phyloP scores from a whole-genome alignment of 2,113 vertebrate genomes.

The Labrus mixtus region DNA sequence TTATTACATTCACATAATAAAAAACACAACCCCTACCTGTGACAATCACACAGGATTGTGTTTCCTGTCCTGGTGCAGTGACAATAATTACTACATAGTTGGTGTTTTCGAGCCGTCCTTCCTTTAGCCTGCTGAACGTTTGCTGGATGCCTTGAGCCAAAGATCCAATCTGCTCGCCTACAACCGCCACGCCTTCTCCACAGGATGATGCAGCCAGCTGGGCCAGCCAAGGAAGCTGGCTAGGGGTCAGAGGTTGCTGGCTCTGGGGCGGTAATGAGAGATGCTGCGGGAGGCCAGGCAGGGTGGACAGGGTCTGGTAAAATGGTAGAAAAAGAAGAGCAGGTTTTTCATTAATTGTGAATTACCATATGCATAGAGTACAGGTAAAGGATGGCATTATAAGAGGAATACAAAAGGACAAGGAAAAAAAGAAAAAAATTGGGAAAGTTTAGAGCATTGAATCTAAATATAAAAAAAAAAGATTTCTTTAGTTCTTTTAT shows the following conservation, averaged over 20 bases:
- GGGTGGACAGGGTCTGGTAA: slow-evolving; percentile 74
- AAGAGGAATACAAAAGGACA: too few relatives aligned
- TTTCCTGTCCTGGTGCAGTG: slow-evolving; percentile 85
- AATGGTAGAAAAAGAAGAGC: neutral
- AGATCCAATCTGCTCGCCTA: slow-evolving; percentile 88
- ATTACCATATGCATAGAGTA: too few relatives aligned
- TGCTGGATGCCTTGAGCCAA: slow-evolving; percentile 92
- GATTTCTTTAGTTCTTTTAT: too few relatives aligned
- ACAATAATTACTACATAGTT: slow-evolving; percentile 96
- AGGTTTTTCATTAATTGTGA: too few relatives aligned
- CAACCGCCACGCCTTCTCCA: slow-evolving; percentile 90
- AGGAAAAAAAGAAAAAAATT: too few relatives aligned
- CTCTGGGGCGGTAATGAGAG: slow-evolving; percentile 74
- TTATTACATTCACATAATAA: neutral
- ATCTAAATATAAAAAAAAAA: too few relatives aligned
- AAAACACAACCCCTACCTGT: slow-evolving; percentile 84
- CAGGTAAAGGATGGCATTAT: too few relatives aligned
- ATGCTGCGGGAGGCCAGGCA: slow-evolving; percentile 78
- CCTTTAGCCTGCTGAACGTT: slow-evolving; percentile 90
- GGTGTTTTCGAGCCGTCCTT: slow-evolving; percentile 90
- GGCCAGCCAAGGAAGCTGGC: slow-evolving; percentile 96
- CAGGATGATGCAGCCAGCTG: slow-evolving; percentile 94
- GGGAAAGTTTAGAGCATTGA: too few relatives aligned
- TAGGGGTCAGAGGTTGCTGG: slow-evolving; percentile 85
- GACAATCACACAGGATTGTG: slow-evolving; percentile 95